Percentiles rank a stretch among this genome's conserved stretches.
Conservation (phyloP, 2,797 vertebrate genomes). For the Poecilia picta region DNA sequence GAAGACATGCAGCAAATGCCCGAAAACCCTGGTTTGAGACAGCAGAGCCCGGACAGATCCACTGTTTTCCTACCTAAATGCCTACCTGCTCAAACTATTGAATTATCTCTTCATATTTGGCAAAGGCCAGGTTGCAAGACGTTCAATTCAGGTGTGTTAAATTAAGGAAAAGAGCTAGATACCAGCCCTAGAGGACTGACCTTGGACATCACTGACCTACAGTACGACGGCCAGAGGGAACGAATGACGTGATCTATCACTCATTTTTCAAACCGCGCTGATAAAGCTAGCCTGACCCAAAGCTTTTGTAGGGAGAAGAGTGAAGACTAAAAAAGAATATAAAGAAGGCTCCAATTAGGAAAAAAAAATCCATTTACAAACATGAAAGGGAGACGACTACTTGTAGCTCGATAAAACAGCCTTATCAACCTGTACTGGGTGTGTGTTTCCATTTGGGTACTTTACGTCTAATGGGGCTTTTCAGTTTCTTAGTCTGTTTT, state of each 20-base stretch:
- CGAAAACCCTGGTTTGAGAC: too few relatives aligned
- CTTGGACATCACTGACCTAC: neutral
- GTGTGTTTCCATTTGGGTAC: conserved; percentile 61
- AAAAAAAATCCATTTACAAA: conserved; percentile 70
- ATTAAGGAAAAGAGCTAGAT: neutral
- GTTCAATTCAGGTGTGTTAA: neutral
- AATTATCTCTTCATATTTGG: neutral
- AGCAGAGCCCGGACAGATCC: too few relatives aligned
- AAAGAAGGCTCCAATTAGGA: conserved; percentile 51
- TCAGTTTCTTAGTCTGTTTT: conserved; percentile 60
- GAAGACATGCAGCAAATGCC: too few relatives aligned
- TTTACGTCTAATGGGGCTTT: conserved; percentile 80
- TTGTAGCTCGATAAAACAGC: conserved; percentile 68
- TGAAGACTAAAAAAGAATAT: conserved; percentile 47
- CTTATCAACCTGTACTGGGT: conserved; percentile 33
- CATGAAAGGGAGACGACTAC: conserved; percentile 66
- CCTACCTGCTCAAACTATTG: neutral
- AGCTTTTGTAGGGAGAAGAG: conserved; percentile 54
- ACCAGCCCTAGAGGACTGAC: neutral
- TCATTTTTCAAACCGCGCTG: conserved; percentile 40
- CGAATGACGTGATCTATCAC: conserved; percentile 35
- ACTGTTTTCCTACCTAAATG: neutral
- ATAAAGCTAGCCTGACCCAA: conserved; percentile 76
- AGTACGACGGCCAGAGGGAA: conserved; percentile 22
- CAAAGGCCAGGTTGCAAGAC: neutral